Conservation (phyloP, 2,888 invertebrate genomes). For the Trypoxylon attenuatum region DNA sequence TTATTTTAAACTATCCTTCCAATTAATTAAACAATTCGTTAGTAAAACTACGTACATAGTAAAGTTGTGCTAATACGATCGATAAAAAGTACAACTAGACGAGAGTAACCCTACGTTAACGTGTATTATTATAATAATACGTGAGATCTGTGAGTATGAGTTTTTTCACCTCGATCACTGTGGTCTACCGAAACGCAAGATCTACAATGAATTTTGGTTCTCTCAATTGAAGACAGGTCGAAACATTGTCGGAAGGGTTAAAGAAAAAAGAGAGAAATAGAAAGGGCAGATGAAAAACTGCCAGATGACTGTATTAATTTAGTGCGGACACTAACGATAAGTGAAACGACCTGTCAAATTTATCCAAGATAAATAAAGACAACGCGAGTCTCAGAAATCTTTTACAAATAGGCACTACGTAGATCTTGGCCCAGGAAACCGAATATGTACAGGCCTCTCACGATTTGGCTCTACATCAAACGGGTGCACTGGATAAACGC, state of each 20-base stretch:
- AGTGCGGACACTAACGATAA: no score
- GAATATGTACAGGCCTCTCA: no score
- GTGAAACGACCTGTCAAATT: neutral
- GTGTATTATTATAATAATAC: conserved; percentile 50
- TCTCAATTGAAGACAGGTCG: no score
- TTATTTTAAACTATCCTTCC: conserved; percentile 67
- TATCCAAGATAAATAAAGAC: neutral
- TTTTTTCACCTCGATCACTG: conserved; percentile 62
- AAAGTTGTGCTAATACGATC: conserved; percentile 61
- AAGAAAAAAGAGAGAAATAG: no score
- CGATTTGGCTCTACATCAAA: neutral
- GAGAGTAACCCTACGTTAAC: conserved; percentile 55
- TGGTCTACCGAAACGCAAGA: conserved; percentile 35
- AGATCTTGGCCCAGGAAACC: no score
- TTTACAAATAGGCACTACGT: no score
- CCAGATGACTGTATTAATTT: no score
- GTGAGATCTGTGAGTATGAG: conserved; percentile 72
- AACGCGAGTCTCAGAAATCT: neutral
- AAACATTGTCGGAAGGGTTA: no score
- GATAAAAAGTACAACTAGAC: conserved; percentile 53
- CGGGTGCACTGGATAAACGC: no score
- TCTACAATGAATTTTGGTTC: conserved; percentile 20
- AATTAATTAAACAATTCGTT: conserved; percentile 62
- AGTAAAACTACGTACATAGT: conserved; percentile 57
- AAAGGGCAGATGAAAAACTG: neutral